Evolutionary conservation across 2,888 invertebrate genomes (phyloP).

Genomic region (Apodemia hepburni): DNA sequence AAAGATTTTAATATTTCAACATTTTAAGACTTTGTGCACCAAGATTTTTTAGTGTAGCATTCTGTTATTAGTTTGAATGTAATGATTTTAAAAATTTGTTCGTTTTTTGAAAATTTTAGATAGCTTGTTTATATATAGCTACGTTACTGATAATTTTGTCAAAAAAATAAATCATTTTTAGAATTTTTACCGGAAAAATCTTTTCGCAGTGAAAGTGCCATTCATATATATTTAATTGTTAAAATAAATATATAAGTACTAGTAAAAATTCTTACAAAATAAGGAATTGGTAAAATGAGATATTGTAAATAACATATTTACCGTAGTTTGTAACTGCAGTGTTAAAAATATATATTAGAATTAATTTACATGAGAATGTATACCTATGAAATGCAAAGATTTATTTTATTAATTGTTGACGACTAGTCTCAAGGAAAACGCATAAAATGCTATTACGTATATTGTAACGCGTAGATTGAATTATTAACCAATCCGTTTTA

Average conservation of each 20-base stretch:
- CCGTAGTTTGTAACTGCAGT: slow-evolving; percentile 46
- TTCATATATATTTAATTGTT: slow-evolving; percentile 5
- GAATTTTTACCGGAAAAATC: too few relatives aligned
- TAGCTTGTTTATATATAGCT: too few relatives aligned
- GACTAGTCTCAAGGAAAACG: slow-evolving; percentile 66
- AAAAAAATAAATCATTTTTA: too few relatives aligned
- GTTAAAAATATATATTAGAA: slow-evolving; percentile 35
- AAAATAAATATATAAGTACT: too few relatives aligned
- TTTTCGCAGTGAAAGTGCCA: too few relatives aligned
- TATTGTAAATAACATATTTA: slow-evolving; percentile 63
- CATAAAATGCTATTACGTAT: slow-evolving; percentile 64
- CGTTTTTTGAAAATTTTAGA: too few relatives aligned
- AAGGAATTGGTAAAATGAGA: slow-evolving; percentile 15
- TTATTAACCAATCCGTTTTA: slow-evolving; percentile 58
- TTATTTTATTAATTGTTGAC: slow-evolving; percentile 53
- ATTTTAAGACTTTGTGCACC: too few relatives aligned
- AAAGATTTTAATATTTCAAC: too few relatives aligned
- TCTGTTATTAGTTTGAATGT: too few relatives aligned
- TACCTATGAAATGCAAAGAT: slow-evolving; percentile 49
- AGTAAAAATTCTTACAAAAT: neutral
- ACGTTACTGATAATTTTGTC: too few relatives aligned
- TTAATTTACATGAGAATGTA: slow-evolving; percentile 35
- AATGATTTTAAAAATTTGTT: too few relatives aligned
- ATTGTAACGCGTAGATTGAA: slow-evolving; percentile 43
- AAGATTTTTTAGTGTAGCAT: too few relatives aligned